Conservation (phyloP, 2,113 vertebrate species). For the Syngnathus typhle region DNA sequence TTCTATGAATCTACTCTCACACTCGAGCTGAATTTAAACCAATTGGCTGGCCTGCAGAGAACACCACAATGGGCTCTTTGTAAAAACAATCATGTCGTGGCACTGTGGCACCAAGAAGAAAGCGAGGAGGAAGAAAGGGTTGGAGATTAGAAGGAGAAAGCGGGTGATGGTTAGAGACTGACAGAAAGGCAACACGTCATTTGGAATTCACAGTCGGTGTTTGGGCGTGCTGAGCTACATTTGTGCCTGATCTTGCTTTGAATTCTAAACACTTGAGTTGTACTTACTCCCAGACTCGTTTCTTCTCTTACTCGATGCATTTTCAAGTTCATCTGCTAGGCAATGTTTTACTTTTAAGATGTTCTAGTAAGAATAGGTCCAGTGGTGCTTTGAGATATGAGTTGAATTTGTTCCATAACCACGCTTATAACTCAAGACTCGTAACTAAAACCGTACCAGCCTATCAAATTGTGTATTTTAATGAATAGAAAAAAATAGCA, state of each 20-base stretch:
- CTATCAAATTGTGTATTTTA: too few relatives aligned
- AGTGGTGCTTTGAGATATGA: background rate
- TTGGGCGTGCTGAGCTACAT: slow-evolving; percentile 47
- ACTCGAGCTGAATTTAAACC: slow-evolving; percentile 18
- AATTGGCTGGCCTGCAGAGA: slow-evolving; percentile 13
- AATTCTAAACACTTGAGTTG: slow-evolving; percentile 47
- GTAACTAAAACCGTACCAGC: background rate
- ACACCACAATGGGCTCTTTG: slow-evolving; percentile 19
- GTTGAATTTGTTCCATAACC: background rate
- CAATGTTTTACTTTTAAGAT: background rate
- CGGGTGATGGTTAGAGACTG: slow-evolving; percentile 26
- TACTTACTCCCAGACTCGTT: slow-evolving; percentile 3
- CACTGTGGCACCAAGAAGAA: slow-evolving; percentile 20
- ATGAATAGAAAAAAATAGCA: too few relatives aligned
- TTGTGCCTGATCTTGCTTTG: slow-evolving; percentile 56
- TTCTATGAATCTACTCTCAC: slow-evolving; percentile 7
- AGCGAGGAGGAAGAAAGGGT: slow-evolving; percentile 20
- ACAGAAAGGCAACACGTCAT: slow-evolving; percentile 43
- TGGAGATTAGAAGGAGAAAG: slow-evolving; percentile 24
- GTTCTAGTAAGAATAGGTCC: background rate
- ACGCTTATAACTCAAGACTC: background rate
- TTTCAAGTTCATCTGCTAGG: background rate
- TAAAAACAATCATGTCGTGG: slow-evolving; percentile 38
- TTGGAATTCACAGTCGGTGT: slow-evolving; percentile 56
- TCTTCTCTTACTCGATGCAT: slow-evolving; percentile 4